These are phyloP conservation scores for Phoebastria nigripes DNA, from an alignment of 2,797 vertebrate species.

Conservation along the genomic window DNA sequence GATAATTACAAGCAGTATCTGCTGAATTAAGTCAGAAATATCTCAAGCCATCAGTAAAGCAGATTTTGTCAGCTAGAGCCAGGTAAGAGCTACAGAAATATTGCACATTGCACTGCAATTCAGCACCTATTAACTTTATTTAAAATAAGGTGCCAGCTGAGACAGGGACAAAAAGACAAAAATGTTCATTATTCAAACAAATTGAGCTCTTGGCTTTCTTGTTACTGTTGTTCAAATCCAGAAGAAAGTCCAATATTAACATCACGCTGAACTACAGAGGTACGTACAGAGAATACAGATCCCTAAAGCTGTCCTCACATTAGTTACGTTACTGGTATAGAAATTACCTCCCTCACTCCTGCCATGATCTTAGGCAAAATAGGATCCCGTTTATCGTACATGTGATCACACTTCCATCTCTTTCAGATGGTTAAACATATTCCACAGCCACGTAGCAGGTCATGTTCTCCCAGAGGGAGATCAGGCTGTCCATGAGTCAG, in stretches of 20 bases:
- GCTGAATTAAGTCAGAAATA: neutral
- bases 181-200: neutral
- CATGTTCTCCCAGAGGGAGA: neutral
- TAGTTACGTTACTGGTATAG: neutral
- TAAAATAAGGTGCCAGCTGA: neutral
- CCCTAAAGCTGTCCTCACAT: neutral
- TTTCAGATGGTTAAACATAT: neutral
- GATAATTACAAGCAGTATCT: neutral
- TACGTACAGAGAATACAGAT: neutral
- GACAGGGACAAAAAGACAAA: neutral
- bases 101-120: neutral
- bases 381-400: neutral
- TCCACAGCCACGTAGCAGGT: rapidly evolving
- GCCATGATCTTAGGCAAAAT: neutral
- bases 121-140: neutral
- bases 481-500: neutral
- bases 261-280: neutral
- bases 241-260: neutral
- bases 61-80: neutral
- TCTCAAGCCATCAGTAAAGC: neutral
- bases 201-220: neutral
- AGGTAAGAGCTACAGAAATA: neutral
- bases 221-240: neutral
- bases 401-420: neutral
- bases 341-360: neutral